Percentiles rank a stretch among this genome's conserved stretches.
Evolutionary conservation across 2,113 vertebrate genomes (phyloP).

Genomic region (Urocitellus parryii): DNA sequence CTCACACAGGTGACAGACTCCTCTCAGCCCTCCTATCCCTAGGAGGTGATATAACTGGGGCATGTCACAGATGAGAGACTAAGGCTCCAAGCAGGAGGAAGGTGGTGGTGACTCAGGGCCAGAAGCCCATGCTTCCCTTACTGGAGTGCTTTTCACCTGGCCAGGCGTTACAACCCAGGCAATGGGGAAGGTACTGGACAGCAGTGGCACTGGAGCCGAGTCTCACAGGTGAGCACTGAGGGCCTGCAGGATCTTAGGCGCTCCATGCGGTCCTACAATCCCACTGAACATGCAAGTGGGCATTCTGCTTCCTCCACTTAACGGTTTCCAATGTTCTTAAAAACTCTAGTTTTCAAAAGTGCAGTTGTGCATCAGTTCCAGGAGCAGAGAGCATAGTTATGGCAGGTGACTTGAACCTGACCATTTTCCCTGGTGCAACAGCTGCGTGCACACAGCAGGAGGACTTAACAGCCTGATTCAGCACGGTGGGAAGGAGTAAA

Average conservation of each 20-base stretch:
- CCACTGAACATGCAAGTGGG: neutral
- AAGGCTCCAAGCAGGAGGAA: no score
- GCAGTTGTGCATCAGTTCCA: slow-evolving; percentile 28
- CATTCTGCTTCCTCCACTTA: slow-evolving; percentile 38
- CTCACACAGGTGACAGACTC: neutral
- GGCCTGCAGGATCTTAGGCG: neutral
- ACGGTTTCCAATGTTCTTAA: slow-evolving; percentile 56
- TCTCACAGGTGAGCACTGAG: fast-evolving
- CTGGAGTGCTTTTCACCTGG: neutral
- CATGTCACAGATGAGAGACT: neutral
- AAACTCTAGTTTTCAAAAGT: slow-evolving; percentile 62
- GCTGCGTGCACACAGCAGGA: slow-evolving; percentile 50
- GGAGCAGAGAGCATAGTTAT: slow-evolving; percentile 4
- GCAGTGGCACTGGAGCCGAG: fast-evolving
- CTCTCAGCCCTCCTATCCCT: neutral
- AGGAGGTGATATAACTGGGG: fast-evolving
- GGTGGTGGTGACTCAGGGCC: neutral
- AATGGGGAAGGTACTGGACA: fast-evolving
- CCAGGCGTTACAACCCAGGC: neutral
- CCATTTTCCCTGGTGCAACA: slow-evolving; percentile 45
- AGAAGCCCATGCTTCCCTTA: fast-evolving
- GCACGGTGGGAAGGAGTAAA: slow-evolving; percentile 69
- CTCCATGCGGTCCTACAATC: neutral
- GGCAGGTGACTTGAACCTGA: slow-evolving; percentile 53
- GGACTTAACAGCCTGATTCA: slow-evolving; percentile 57